Evolutionary conservation across 2,113 vertebrate species (phyloP).

Genomic region (Charina bottae): DNA sequence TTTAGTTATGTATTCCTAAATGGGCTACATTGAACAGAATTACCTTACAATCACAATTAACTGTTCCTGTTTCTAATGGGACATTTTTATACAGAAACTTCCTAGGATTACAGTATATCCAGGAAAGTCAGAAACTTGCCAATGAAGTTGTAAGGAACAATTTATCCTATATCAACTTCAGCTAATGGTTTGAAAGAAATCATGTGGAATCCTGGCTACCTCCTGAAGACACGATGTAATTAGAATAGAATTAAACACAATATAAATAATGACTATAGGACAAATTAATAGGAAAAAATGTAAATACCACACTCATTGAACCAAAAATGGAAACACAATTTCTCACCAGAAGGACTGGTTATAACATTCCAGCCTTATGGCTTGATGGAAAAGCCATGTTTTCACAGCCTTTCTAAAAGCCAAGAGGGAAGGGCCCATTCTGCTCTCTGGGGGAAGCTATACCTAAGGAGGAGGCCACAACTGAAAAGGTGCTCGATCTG

Average conservation of each 20-base stretch:
- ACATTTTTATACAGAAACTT: not conserved
- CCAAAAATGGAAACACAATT: too few species aligned
- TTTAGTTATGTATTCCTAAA: not conserved
- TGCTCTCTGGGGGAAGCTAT: too few species aligned
- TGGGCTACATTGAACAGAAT: not conserved
- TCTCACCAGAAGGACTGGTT: too few species aligned
- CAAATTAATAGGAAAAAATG: too few species aligned
- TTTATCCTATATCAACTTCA: not conserved
- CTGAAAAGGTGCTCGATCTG: not conserved
- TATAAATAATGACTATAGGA: not conserved
- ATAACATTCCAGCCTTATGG: too few species aligned
- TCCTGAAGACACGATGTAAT: not conserved
- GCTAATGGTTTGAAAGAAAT: not conserved
- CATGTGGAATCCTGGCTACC: not conserved
- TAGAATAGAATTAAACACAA: too few species aligned
- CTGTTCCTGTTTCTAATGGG: not conserved
- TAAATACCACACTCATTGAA: too few species aligned
- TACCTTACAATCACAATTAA: not conserved
- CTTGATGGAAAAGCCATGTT: too few species aligned
- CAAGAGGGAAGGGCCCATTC: too few species aligned
- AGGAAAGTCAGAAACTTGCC: not conserved
- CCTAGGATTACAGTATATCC: not conserved
- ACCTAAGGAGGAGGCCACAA: too few species aligned
- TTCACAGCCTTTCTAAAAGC: too few species aligned
- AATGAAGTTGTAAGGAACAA: not conserved